Base-by-base conservation (phyloP, 2,113 vertebrate genomes). In the Platichthys stellatus region DNA sequence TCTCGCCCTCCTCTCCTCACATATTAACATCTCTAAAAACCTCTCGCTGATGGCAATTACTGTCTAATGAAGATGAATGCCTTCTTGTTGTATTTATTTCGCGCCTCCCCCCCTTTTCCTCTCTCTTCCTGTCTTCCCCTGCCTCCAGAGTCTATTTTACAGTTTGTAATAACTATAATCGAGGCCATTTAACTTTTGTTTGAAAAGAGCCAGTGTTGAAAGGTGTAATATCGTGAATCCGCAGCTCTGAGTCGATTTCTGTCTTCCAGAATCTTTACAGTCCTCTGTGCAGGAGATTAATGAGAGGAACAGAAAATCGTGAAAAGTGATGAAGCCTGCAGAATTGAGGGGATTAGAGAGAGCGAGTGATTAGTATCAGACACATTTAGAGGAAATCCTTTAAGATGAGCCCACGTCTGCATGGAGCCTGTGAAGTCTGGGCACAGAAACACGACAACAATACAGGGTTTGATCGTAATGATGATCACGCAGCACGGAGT, bases 21-120 rank as follows among this genome's bases (percentile, higher is more conserved):
- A 72, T 82, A 87, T 81, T 78, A 86, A 74, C 76, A 80, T 72
- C 65, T 83, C 76, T 57, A 83, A 69, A 84, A 86, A 68, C 76
- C 66, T 72, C 82, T 77, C 31, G 67, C 79, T 81, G 81, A 89
- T 81, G 49, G 84, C 74, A 90, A 85, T 85, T 80, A 90, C 82
- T 21, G 49, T 78, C 76, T 87, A 87, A 90, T 90, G 80, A 74
- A 91, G 89, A 89, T 76, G 66, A 80, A 90, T 89, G 74, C 47
- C 76, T 63, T 63, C 68, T 57, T 28, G 72, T 43, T 43, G 40
- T 83, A 47, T 83, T 74, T 51, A 78, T 76, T 66, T 7, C 67
- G 70, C 54, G 63, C n/a, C 18, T 57, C 18, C 28, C 9, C n/a
- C 28, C 6, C 21, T 61, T 61, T 67, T 53, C 59, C 45, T 68